A percentile compares a stretch with the other conserved stretches of the same genome.
Conservation (phyloP, 2,797 vertebrate species). For the Rhyacichthys aspro region DNA sequence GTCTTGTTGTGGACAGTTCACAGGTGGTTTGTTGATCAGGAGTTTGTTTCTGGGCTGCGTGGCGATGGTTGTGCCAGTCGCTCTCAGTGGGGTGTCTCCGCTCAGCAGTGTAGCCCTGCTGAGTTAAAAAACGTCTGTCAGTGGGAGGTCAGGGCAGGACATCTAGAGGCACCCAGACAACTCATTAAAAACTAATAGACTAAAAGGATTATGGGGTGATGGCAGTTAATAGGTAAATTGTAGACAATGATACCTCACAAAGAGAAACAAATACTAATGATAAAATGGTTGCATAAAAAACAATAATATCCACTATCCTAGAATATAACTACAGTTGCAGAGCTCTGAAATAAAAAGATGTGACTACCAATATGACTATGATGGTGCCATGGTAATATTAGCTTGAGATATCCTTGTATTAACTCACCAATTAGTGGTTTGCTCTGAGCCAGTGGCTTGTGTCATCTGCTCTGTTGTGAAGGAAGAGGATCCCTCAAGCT, state of each 20-base stretch:
- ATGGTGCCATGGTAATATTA: no score
- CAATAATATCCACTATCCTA: no score
- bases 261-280: no score
- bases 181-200: constrained; percentile 45
- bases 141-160: constrained; percentile 23
- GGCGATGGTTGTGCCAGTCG: constrained; percentile 26
- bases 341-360: no score
- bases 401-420: not conserved
- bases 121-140: constrained; percentile 51
- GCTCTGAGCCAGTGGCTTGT: constrained; percentile 4
- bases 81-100: constrained; percentile 46
- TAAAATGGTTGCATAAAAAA: no score
- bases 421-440: constrained; percentile 43
- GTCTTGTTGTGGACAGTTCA: not conserved
- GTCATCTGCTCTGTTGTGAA: constrained; percentile 43
- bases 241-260: not conserved
- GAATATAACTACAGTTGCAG: no score
- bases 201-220: constrained; percentile 34
- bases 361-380: no score
- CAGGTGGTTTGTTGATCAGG: constrained; percentile 17
- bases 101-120: constrained; percentile 54
- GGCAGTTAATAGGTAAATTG: constrained; percentile 9
- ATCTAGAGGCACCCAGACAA: constrained; percentile 20
- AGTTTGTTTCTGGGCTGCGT: constrained; percentile 16
- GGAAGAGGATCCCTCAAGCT: constrained; percentile 68